Evolutionary conservation across 2,797 vertebrate genomes (phyloP).

Genomic region (Pygocentrus nattereri): DNA sequence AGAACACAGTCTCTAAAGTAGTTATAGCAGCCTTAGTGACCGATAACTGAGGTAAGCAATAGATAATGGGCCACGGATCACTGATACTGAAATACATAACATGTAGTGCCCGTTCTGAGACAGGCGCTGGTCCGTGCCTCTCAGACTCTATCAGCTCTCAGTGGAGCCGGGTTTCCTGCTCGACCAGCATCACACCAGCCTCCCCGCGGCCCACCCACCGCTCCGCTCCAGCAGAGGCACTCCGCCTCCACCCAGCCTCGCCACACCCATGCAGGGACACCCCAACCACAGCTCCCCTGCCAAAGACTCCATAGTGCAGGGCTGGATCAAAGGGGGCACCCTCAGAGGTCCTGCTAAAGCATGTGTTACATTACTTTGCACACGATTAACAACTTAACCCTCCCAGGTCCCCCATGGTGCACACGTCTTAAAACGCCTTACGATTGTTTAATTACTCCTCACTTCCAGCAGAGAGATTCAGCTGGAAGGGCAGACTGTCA

Average conservation of each 20-base stretch:
- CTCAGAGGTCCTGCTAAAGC: slow-evolving; percentile 34
- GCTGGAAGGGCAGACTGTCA: neutral
- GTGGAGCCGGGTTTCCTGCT: neutral
- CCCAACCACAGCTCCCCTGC: slow-evolving; percentile 13
- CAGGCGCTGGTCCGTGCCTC: neutral
- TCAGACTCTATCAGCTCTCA: slow-evolving; percentile 10
- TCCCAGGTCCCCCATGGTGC: neutral
- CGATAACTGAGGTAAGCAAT: too few species aligned
- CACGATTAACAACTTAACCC: slow-evolving; percentile 39
- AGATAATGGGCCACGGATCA: too few species aligned
- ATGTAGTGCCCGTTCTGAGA: neutral
- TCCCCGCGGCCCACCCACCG: slow-evolving; percentile 6
- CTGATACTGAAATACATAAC: too few species aligned
- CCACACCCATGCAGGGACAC: slow-evolving; percentile 29
- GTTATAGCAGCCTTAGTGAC: too few species aligned
- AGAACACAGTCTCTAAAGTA: too few species aligned
- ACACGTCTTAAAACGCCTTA: neutral
- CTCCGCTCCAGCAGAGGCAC: neutral
- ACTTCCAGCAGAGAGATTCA: neutral
- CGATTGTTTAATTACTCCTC: neutral
- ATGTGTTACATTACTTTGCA: neutral
- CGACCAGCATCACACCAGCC: neutral
- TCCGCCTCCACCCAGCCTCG: slow-evolving; percentile 14
- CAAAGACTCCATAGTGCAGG: slow-evolving; percentile 18
- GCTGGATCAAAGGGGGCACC: slow-evolving; percentile 25